phyloP scores from a whole-genome alignment of 2,888 invertebrate genomes.

The Andrena camellia region DNA sequence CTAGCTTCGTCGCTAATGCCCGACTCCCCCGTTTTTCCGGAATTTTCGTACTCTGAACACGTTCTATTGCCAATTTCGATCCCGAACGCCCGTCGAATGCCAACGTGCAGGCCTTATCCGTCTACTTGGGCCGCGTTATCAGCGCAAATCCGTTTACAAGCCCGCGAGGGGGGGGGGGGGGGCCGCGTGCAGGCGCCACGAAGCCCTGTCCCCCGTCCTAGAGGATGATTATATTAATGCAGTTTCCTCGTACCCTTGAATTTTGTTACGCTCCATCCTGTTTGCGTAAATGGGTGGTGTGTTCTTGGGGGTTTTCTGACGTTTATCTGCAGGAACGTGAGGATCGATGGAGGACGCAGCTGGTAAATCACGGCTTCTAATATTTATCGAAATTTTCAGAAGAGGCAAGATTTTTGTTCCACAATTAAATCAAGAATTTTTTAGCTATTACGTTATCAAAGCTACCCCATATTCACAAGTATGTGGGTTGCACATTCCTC shows the following conservation, averaged over 20 bases:
- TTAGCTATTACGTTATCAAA: too few species aligned
- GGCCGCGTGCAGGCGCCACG: slow-evolving; percentile 21
- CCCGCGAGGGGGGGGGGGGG: slow-evolving; percentile 46
- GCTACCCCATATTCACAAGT: background rate
- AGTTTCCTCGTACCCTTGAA: background rate
- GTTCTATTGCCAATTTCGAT: slow-evolving; percentile 78
- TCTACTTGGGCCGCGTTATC: slow-evolving; percentile 64
- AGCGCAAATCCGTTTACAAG: slow-evolving; percentile 73
- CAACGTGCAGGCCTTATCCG: slow-evolving; percentile 67
- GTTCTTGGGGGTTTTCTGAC: background rate
- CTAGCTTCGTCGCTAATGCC: slow-evolving; percentile 60
- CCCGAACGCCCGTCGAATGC: slow-evolving; percentile 69
- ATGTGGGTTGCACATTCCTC: background rate
- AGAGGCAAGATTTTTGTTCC: too few species aligned
- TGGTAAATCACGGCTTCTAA: too few species aligned
- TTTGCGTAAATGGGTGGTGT: background rate
- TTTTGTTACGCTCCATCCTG: background rate
- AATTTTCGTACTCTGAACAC: slow-evolving; percentile 73
- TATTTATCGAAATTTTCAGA: too few species aligned
- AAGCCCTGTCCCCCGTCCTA: slow-evolving; percentile 7
- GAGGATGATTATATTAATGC: slow-evolving; percentile 31
- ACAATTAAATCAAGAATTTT: too few species aligned
- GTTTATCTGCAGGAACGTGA: too few species aligned
- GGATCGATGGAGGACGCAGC: too few species aligned
- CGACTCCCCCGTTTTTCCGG: slow-evolving; percentile 58